Evolutionary conservation across 1,140 invertebrate genomes (phyloP).

Genomic region (Apis mellifera): Amel_HAv3.1 CM009936.2:12304001-12304500

Average conservation of each 20-base stretch:
- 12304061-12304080: not conserved
- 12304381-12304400: not conserved
- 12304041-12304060: no score
- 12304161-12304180: no score
- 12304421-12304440: no score
- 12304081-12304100: not conserved
- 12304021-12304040: no score
- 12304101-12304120: not conserved
- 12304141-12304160: not conserved
- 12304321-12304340: not conserved
- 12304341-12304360: not conserved
- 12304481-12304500: slow-evolving; percentile 33
- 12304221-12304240: not conserved
- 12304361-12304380: not conserved
- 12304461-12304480: not conserved
- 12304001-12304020: no score
- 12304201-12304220: not conserved
- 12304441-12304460: accelerated
- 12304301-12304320: slow-evolving; percentile 10
- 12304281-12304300: slow-evolving; percentile 2
- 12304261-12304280: slow-evolving; percentile 7
- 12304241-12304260: no score
- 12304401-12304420: no score
- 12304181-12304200: not conserved
- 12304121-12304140: not conserved